These are phyloP conservation scores for Indicator maculatus DNA, from an alignment of 2,113 vertebrate genomes.

Conservation along the genomic window DNA sequence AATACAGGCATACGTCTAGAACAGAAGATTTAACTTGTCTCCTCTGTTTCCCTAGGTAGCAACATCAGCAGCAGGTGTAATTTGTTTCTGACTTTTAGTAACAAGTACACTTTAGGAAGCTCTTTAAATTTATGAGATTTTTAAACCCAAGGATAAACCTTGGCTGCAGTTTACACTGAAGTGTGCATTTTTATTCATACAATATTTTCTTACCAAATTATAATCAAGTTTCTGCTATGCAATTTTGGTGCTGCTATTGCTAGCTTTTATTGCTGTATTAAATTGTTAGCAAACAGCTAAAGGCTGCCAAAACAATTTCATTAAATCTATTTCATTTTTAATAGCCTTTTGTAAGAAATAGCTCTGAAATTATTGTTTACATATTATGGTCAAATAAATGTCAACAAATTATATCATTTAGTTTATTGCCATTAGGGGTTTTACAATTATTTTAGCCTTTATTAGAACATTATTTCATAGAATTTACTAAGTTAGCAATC, in stretches of 20 bases:
- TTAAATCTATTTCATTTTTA: constrained; percentile 49
- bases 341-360: constrained; percentile 25
- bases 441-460: constrained; percentile 20
- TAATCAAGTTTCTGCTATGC: constrained; percentile 54
- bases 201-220: constrained; percentile 57
- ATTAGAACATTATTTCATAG: background rate
- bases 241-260: constrained; percentile 39
- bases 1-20: background rate
- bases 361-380: constrained; percentile 32
- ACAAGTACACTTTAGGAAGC: constrained; percentile 24
- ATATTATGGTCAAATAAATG: constrained; percentile 24
- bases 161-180: constrained; percentile 12
- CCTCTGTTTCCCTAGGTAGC: background rate
- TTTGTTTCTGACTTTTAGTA: constrained; percentile 41
- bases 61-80: constrained; percentile 32
- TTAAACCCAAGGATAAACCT: constrained; percentile 54
- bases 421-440: background rate
- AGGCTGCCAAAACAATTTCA: constrained; percentile 53
- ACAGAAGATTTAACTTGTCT: background rate
- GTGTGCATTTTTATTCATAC: constrained; percentile 10
- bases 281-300: constrained; percentile 47
- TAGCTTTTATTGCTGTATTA: constrained; percentile 51
- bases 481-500: background rate
- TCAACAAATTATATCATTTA: background rate
- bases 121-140: constrained; percentile 56